phyloP scores from a whole-genome alignment of 2,797 vertebrate genomes.

The Rhinoraja longicauda region DNA sequence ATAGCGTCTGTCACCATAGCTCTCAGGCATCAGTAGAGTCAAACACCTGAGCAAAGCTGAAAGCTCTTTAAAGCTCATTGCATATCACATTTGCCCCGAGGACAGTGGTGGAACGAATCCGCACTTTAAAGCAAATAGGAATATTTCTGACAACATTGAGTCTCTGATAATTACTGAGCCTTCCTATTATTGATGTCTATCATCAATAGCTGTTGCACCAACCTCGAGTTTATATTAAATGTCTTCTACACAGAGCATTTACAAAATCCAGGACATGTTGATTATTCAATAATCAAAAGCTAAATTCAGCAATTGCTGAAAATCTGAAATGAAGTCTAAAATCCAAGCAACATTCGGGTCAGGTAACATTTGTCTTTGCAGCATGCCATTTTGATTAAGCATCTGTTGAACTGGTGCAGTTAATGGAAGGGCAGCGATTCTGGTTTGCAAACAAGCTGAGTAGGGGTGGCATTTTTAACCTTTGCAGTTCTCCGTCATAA shows the following conservation, averaged over 20 bases:
- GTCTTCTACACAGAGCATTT: not conserved
- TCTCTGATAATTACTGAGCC: constrained; percentile 28
- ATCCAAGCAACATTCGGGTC: no score
- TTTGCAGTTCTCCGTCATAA: not conserved
- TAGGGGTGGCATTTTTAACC: not conserved
- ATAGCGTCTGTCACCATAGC: constrained; percentile 31
- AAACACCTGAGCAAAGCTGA: constrained; percentile 33
- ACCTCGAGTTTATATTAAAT: not conserved
- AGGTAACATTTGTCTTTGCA: no score
- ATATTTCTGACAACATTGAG: constrained; percentile 10
- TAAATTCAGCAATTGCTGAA: no score
- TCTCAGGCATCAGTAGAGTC: constrained; percentile 36
- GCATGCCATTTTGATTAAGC: not conserved
- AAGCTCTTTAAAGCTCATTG: constrained; percentile 35
- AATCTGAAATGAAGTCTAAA: no score
- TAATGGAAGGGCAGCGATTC: not conserved
- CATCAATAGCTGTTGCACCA: constrained; percentile 10
- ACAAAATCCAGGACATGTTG: not conserved
- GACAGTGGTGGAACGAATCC: constrained; percentile 8
- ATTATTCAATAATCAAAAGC: not conserved
- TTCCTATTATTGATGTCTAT: constrained; percentile 22
- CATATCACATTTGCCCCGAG: constrained; percentile 27
- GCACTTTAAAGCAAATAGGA: constrained; percentile 23
- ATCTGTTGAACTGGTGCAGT: not conserved
- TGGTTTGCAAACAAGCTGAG: not conserved